Conservation (phyloP, 2,113 vertebrate species). For the Plotosus lineatus region DNA sequence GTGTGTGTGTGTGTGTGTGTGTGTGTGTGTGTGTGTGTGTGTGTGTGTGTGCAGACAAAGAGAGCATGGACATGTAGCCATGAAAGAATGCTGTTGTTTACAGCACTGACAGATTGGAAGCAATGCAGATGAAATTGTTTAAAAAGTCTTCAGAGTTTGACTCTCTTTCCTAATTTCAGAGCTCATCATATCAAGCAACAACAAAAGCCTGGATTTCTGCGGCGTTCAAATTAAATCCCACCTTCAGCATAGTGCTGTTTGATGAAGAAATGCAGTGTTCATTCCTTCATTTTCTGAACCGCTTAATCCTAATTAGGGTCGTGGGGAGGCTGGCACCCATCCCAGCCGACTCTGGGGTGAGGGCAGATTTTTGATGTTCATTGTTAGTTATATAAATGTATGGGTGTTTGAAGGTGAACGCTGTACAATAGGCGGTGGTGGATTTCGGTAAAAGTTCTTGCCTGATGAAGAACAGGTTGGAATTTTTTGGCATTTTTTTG, state of each 20-base stretch:
- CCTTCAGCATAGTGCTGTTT: not conserved
- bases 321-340: too few species aligned
- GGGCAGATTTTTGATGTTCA: not conserved
- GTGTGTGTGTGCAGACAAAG: not conserved
- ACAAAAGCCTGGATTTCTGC: not conserved
- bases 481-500: too few species aligned
- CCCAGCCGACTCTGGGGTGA: too few species aligned
- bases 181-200: not conserved
- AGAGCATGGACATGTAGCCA: not conserved
- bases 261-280: not conserved
- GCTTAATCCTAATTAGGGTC: too few species aligned
- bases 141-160: not conserved
- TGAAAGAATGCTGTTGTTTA: conserved; percentile 4
- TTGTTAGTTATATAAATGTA: not conserved
- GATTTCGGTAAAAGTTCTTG: not conserved
- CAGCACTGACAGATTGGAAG: not conserved
- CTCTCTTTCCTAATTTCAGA: not conserved
- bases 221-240: not conserved
- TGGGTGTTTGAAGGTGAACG: not conserved
- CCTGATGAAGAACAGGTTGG: too few species aligned
- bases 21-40: too few species aligned
- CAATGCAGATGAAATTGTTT: not conserved
- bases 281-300: too few species aligned
- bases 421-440: not conserved
- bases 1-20: too few species aligned